These are phyloP conservation scores for Eupithecia dodoneata DNA, from an alignment of 2,888 invertebrate species.

Conservation along the genomic window DNA sequence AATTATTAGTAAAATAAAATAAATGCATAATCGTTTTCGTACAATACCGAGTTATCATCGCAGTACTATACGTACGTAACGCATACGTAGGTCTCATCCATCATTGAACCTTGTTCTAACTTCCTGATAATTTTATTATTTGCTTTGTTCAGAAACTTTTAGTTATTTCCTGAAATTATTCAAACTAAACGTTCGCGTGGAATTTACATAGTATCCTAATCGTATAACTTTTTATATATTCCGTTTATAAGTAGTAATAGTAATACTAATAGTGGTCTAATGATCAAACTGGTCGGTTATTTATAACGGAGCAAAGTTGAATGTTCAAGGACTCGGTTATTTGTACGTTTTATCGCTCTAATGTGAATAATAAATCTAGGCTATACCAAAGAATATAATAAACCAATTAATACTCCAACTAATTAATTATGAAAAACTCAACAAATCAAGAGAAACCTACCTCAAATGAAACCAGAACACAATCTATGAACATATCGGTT, in stretches of 20 bases:
- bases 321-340: conserved; percentile 52
- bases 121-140: conserved; percentile 40
- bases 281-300: conserved; percentile 42
- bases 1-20: neutral
- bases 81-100: conserved; percentile 37
- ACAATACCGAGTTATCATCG: neutral
- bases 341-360: conserved; percentile 44
- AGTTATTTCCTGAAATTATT: conserved; percentile 31
- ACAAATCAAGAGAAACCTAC: neutral
- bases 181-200: conserved; percentile 7
- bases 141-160: conserved; percentile 41
- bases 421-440: neutral
- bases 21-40: neutral
- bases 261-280: conserved; percentile 19
- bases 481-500: neutral
- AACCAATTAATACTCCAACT: neutral
- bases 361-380: conserved; percentile 43
- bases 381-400: conserved; percentile 11
- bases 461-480: neutral
- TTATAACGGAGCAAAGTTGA: conserved; percentile 54
- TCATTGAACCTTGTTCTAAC: conserved; percentile 40
- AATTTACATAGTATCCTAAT: conserved; percentile 11
- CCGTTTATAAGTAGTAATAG: conserved; percentile 17
- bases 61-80: conserved; percentile 8
- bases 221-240: conserved; percentile 12